Evolutionary conservation across 2,888 invertebrate species (phyloP).

Genomic region (Himalopsyche tibetana): DNA sequence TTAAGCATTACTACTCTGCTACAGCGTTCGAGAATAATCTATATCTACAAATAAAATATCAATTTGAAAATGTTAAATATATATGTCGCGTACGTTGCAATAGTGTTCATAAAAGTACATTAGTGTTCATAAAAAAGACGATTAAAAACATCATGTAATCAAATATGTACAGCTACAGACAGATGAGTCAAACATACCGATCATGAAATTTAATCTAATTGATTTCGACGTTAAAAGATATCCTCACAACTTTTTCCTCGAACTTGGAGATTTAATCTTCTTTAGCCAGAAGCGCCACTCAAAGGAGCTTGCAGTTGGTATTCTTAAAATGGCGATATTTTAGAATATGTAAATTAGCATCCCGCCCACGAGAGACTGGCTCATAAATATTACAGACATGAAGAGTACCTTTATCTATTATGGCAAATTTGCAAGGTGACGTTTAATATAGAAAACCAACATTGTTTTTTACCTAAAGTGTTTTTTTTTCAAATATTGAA

Average conservation of each 20-base stretch:
- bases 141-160: too few relatives aligned
- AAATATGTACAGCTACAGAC: too few relatives aligned
- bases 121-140: too few relatives aligned
- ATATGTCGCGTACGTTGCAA: too few relatives aligned
- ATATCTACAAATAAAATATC: too few relatives aligned
- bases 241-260: neutral
- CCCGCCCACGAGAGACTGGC: neutral
- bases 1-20: too few relatives aligned
- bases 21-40: too few relatives aligned
- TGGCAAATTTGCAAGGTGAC: conserved; percentile 36
- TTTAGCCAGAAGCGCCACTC: neutral
- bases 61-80: too few relatives aligned
- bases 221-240: neutral
- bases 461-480: neutral
- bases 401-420: conserved; percentile 22
- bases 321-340: conserved; percentile 24
- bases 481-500: too few relatives aligned
- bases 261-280: conserved; percentile 8
- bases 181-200: neutral
- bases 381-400: conserved; percentile 5
- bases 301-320: neutral
- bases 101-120: too few relatives aligned
- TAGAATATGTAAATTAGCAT: conserved; percentile 12
- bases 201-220: neutral
- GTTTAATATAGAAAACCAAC: conserved; percentile 4